phyloP scores from a whole-genome alignment of 1,140 invertebrate genomes.

The Druon quercuslanigerum region DNA sequence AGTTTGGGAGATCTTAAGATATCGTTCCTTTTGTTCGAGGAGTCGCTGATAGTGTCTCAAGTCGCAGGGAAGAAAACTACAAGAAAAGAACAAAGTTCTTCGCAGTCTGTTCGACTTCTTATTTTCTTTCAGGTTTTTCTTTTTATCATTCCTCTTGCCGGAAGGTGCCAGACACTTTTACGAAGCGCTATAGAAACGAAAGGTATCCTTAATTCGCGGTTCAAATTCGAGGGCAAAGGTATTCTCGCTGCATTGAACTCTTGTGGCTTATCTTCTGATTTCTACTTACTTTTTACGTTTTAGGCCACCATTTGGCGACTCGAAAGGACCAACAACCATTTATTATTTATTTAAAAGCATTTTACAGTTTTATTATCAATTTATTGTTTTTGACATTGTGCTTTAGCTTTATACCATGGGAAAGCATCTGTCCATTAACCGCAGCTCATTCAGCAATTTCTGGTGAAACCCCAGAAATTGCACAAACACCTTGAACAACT shows the following conservation, averaged over 20 bases:
- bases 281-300: too few relatives aligned
- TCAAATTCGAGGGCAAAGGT: slow-evolving; percentile 26
- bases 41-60: slow-evolving; percentile 2
- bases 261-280: slow-evolving; percentile 23
- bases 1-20: not conserved
- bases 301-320: too few relatives aligned
- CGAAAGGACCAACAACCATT: too few relatives aligned
- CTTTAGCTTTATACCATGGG: too few relatives aligned
- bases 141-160: slow-evolving; percentile 34
- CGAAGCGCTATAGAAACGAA: slow-evolving; percentile 9
- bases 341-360: too few relatives aligned
- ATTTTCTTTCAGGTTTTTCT: slow-evolving; percentile 31
- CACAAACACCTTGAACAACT: too few relatives aligned
- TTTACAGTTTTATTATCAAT: too few relatives aligned
- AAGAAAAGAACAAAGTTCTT: not conserved
- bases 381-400: too few relatives aligned
- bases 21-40: not conserved
- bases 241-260: slow-evolving; percentile 6
- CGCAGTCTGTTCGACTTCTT: not conserved
- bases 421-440: too few relatives aligned
- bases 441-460: too few relatives aligned
- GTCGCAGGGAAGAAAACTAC: not conserved
- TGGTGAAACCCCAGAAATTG: too few relatives aligned
- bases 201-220: slow-evolving; percentile 34
- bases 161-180: slow-evolving; percentile 31